A percentile compares a stretch with the other conserved stretches of the same genome.
phyloP scores from a whole-genome alignment of 2,113 vertebrate species.

The Thalassarche chlororhynchos region DNA sequence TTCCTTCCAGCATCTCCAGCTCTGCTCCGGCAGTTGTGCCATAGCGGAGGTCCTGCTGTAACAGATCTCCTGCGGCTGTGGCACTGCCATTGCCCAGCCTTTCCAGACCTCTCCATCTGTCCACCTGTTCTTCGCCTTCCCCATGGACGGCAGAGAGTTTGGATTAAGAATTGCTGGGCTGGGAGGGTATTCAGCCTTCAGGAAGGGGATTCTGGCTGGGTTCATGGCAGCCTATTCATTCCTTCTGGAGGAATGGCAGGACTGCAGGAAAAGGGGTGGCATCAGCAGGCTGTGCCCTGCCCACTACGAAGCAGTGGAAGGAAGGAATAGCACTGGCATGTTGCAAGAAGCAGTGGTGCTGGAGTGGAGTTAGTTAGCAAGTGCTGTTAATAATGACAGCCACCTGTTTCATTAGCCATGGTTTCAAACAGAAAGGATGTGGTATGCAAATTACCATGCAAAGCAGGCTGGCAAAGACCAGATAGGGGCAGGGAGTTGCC shows the following conservation, averaged over 20 bases:
- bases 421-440: conserved; percentile 37
- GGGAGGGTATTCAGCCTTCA: neutral
- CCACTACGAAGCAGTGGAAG: neutral
- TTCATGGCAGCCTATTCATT: neutral
- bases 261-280: neutral
- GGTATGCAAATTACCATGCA: conserved; percentile 37
- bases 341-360: neutral
- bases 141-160: neutral
- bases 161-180: neutral
- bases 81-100: neutral
- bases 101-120: conserved; percentile 11
- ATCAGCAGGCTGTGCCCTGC: neutral
- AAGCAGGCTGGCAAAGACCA: conserved; percentile 52
- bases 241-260: neutral
- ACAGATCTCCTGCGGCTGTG: neutral
- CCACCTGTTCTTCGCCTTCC: neutral
- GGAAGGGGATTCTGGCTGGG: neutral
- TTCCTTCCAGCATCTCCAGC: neutral
- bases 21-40: neutral
- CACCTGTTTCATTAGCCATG: conserved; percentile 44
- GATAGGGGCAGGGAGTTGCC: neutral
- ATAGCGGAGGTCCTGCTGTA: neutral
- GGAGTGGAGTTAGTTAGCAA: neutral
- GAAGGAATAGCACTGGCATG: neutral
- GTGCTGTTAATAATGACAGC: conserved; percentile 8